phyloP scores from a whole-genome alignment of 1,140 invertebrate species.

The Campoletis sonorensis region DNA sequence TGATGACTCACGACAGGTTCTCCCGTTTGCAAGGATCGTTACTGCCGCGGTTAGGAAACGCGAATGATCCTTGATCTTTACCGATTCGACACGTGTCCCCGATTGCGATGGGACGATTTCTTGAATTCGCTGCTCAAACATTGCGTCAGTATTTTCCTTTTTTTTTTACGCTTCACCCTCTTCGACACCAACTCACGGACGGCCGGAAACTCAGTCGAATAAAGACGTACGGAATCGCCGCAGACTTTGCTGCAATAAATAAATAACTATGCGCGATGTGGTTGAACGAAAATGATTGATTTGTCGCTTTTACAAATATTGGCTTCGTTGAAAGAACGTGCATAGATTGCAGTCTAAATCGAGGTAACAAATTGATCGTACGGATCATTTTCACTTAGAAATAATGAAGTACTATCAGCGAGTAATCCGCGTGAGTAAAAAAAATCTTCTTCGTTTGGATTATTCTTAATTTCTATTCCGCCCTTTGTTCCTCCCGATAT shows the following conservation, averaged over 20 bases:
- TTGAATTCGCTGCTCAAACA: neutral
- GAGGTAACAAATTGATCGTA: too few relatives aligned
- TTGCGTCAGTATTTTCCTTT: neutral
- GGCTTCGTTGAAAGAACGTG: too few relatives aligned
- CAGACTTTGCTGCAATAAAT: neutral
- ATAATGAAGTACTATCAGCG: too few relatives aligned
- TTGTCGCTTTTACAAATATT: too few relatives aligned
- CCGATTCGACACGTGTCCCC: neutral
- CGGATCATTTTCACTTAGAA: too few relatives aligned
- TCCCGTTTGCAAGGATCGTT: neutral
- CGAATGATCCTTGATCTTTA: conserved; percentile 11
- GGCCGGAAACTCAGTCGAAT: neutral
- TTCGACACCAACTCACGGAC: neutral
- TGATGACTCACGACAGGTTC: neutral
- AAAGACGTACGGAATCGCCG: neutral
- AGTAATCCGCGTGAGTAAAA: too few relatives aligned
- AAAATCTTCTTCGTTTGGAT: too few relatives aligned
- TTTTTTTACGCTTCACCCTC: neutral
- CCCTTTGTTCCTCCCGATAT: too few relatives aligned
- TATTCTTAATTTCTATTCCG: too few relatives aligned
- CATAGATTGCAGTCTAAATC: too few relatives aligned
- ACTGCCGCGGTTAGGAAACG: neutral
- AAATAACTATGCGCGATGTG: too few relatives aligned
- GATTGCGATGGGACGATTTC: neutral
- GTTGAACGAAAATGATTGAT: too few relatives aligned